Base-by-base conservation (phyloP, 2,888 invertebrate species). In the Pseudococcus jackbeardsleyi region DNA sequence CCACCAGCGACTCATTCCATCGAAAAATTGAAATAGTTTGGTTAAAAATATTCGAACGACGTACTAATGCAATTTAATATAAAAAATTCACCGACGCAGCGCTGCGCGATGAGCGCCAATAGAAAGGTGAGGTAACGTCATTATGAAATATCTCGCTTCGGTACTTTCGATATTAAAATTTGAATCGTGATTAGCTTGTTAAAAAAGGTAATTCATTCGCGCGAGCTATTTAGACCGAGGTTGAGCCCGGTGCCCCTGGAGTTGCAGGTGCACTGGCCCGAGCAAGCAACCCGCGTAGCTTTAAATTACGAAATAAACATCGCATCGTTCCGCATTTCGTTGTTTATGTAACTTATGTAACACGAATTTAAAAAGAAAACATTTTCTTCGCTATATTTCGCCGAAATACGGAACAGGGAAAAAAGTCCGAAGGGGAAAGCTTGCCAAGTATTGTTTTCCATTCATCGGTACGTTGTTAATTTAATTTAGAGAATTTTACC, bases 141-240 rank as follows among this genome's bases (percentile, higher is more conserved):
- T 79, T 42, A 79, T 79, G 79, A 79, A 79, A 79, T 79, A 79
- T 79, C 79, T 79, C 79, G 79, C 79, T 79, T 79, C 79, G 79
- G 79, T 79, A 79, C 79, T 79, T 79, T 79, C 46, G 11, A 79
- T 79, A 79, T 79, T 42, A 79, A 79, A 79, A 79, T 79, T 79
- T 33, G 79, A 79, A 79, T 79, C 79, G 79, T 79, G 79, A 79
- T 79, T 79, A 79, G 79, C 79, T 79, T 79, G 79, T 42, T 79
- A 42, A 79, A 79, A 79, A 42, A 79, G 72, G 79, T 42, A 46
- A 79, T 72, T 42, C 79, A 79, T 79, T 79, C 46, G 33, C 46
- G 11, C 7, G 39, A 79, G 39, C 42, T 42, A 79, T 33, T 72
- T 19, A 8, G 59, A 19, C 19, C 4, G 17, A 54, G 54, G 54